A percentile compares a stretch with the other conserved stretches of the same genome.
phyloP scores from a whole-genome alignment of 2,113 vertebrate species.

The Hypanus sabinus region DNA sequence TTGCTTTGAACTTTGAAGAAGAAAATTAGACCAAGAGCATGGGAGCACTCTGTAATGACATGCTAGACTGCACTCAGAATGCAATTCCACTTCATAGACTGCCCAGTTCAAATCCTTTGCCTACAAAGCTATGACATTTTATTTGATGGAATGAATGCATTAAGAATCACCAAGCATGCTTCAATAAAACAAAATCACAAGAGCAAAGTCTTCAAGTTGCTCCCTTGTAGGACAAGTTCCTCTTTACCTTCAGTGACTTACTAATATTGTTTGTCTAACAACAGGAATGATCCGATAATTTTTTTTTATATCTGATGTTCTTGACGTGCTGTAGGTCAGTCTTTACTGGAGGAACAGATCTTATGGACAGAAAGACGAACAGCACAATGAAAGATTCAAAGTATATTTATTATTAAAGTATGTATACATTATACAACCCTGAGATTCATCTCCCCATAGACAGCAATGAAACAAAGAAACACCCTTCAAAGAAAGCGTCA shows the following conservation, averaged over 20 bases:
- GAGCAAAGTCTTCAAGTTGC: background rate
- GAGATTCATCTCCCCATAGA: too few species aligned
- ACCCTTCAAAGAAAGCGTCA: too few species aligned
- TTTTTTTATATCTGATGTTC: background rate
- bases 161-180: background rate
- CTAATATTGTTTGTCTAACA: background rate
- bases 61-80: background rate
- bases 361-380: background rate
- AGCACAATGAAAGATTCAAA: too few species aligned
- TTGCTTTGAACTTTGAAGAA: background rate
- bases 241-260: background rate
- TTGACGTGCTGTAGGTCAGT: constrained; percentile 1
- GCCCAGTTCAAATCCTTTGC: background rate
- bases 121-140: background rate
- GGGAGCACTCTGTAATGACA: background rate
- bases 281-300: background rate
- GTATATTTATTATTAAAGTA: too few species aligned
- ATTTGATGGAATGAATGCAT: background rate
- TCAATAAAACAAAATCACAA: background rate
- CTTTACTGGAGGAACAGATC: background rate
- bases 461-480: too few species aligned
- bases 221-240: background rate
- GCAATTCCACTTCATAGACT: background rate
- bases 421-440: too few species aligned
- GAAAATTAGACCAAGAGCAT: background rate